Percentiles rank a stretch among this genome's conserved stretches.
phyloP scores from a whole-genome alignment of 2,113 vertebrate species.

The Hydrochoerus hydrochaeris region DNA sequence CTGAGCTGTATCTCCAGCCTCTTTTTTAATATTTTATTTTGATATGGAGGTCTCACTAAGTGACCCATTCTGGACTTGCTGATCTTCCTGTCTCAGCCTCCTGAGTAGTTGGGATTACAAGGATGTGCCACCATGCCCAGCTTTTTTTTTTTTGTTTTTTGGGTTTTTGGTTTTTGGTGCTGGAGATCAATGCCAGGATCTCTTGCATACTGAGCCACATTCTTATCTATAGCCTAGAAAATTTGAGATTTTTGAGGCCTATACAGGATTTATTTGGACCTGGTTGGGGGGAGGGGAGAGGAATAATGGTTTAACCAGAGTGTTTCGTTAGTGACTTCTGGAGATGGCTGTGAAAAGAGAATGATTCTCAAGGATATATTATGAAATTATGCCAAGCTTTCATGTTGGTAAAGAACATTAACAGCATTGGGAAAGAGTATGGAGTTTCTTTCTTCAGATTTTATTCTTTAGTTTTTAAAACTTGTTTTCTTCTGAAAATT shows the following conservation, averaged over 20 bases:
- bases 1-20: not conserved
- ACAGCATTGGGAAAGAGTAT: not conserved
- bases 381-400: not conserved
- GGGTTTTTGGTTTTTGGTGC: not conserved
- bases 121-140: not conserved
- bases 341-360: conserved; percentile 24
- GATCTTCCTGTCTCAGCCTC: not conserved
- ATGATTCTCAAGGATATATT: not conserved
- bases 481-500: not conserved
- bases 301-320: not conserved
- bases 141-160: not conserved
- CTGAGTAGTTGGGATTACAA: not conserved
- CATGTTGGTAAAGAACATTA: not conserved
- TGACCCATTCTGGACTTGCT: not conserved
- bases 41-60: not conserved
- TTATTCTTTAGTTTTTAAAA: conserved; percentile 31
- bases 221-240: not conserved
- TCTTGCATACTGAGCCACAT: not conserved
- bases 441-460: conserved; percentile 6
- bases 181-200: not conserved
- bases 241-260: conserved; percentile 37
- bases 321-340: not conserved
- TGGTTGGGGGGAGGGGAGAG: no score
- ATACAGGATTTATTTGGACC: not conserved
- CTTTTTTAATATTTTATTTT: not conserved